phyloP scores from a whole-genome alignment of 2,888 invertebrate genomes.

The Drosophila mayaguana region DNA sequence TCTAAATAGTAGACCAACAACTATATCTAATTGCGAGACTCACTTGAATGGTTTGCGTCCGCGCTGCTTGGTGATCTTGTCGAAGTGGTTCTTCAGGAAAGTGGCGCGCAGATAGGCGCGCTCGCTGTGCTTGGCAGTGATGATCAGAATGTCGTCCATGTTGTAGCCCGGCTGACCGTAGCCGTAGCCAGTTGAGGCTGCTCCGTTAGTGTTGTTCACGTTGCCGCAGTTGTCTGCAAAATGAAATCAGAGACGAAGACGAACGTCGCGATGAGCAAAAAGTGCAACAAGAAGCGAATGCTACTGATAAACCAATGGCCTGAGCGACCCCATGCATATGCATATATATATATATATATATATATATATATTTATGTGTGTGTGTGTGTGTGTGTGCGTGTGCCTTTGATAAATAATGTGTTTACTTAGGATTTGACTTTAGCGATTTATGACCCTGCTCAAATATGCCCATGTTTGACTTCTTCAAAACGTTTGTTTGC shows the following conservation, averaged over 20 bases:
- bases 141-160: conserved; percentile 93
- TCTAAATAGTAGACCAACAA: background rate
- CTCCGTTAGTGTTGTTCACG: conserved; percentile 79
- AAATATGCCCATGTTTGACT: conserved; percentile 58
- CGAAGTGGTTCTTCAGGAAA: conserved; percentile 92
- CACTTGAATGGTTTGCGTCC: conserved; percentile 93
- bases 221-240: conserved; percentile 84
- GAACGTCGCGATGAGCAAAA: conserved; percentile 46
- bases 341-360: background rate
- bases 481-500: conserved; percentile 43
- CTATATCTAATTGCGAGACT: conserved; percentile 44
- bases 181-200: conserved; percentile 54
- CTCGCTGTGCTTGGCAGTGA: conserved; percentile 92
- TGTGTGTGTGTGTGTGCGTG: conserved; percentile 19
- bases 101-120: conserved; percentile 92
- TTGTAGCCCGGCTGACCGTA: conserved; percentile 83
- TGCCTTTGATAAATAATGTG: conserved; percentile 77
- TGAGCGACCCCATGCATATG: conserved; percentile 53
- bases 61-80: conserved; percentile 93
- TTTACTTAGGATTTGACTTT: conserved; percentile 81
- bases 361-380: background rate
- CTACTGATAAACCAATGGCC: conserved; percentile 73
- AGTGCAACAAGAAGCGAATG: conserved; percentile 40
- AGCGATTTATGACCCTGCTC: conserved; percentile 75
- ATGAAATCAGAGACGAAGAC: conserved; percentile 59